Conservation (phyloP, 1,140 invertebrate genomes). For the Zaprionus africanus region DNA sequence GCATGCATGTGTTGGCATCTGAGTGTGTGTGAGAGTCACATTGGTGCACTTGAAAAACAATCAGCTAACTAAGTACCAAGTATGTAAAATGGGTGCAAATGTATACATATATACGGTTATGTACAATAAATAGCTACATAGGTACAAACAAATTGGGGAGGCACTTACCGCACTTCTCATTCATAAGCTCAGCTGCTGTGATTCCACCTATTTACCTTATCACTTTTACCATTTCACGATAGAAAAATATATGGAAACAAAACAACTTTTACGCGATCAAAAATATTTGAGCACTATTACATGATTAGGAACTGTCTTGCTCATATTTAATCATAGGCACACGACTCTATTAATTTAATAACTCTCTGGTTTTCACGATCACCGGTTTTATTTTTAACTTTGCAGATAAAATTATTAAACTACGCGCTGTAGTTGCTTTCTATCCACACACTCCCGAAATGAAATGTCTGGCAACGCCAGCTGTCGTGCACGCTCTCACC, state of each 20-base stretch:
- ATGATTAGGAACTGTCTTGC: background rate
- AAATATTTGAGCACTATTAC: background rate
- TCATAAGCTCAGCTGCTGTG: background rate
- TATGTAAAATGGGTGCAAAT: too few species aligned
- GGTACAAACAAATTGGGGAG: background rate
- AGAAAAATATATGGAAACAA: background rate
- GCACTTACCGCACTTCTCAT: background rate
- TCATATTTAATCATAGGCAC: background rate
- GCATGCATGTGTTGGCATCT: background rate
- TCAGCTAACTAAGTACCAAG: background rate
- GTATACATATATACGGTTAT: background rate
- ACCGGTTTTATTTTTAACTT: background rate
- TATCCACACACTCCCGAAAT: background rate
- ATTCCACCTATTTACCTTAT: too few species aligned
- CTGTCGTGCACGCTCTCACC: background rate
- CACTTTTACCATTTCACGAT: too few species aligned
- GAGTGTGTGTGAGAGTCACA: background rate
- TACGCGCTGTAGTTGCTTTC: background rate
- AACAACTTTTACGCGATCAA: background rate
- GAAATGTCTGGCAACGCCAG: background rate
- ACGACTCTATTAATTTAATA: background rate
- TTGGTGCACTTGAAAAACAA: background rate
- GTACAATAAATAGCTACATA: too few species aligned
- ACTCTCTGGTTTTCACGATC: background rate
- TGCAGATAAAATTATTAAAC: background rate